A percentile compares a stretch with the other conserved stretches of the same genome.
Conservation (phyloP, 1,140 invertebrate species). For the Tetramorium simillimum region DNA sequence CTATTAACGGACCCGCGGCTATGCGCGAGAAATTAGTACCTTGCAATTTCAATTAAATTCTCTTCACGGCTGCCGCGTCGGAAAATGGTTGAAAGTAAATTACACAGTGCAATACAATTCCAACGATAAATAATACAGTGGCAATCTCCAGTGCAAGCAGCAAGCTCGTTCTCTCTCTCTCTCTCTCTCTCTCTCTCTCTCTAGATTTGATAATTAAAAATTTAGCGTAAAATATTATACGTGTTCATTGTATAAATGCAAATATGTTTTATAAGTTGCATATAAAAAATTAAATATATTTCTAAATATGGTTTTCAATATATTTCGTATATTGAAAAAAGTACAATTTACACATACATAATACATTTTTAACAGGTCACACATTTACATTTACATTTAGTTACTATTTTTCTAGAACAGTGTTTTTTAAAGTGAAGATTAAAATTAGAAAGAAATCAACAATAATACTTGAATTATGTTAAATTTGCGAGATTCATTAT, state of each 20-base stretch:
- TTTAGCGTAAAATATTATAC: not conserved
- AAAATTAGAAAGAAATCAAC: not conserved
- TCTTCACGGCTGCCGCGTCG: conserved; percentile 49
- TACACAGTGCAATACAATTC: conserved; percentile 49
- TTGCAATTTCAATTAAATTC: conserved; percentile 62
- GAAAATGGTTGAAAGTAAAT: conserved; percentile 58
- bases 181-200: not conserved
- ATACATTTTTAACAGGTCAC: no score
- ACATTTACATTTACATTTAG: not conserved
- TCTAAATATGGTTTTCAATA: not conserved
- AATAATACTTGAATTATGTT: no score
- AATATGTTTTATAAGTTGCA: conserved; percentile 2
- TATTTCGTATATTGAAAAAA: not conserved
- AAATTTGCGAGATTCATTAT: no score
- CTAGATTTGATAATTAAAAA: conserved; percentile 41
- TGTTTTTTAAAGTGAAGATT: not conserved
- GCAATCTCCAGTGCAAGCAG: conserved; percentile 21
- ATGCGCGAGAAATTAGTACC: conserved; percentile 47
- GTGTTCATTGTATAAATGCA: not conserved
- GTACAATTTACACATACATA: not conserved
- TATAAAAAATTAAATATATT: not conserved
- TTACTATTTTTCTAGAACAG: not conserved
- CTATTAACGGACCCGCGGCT: conserved; percentile 49
- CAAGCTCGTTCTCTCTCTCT: not conserved
- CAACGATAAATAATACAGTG: conserved; percentile 57